phyloP scores from a whole-genome alignment of 2,888 invertebrate genomes.

The Pseudococcus jackbeardsleyi region DNA sequence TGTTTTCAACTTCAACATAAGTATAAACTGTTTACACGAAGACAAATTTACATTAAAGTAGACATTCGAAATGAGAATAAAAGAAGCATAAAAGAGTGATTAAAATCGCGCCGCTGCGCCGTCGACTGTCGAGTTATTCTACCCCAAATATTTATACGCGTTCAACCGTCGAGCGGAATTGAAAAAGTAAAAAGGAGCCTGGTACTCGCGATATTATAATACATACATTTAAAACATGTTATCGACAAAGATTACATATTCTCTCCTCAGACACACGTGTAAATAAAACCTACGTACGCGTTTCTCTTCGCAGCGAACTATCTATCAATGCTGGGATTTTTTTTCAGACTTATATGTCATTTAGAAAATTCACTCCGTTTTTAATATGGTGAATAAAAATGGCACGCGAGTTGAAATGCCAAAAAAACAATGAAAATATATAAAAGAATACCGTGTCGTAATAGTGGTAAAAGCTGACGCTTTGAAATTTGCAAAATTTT shows the following conservation, averaged over 20 bases:
- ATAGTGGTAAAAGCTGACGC: not conserved
- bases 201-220: not conserved
- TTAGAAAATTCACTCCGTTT: not conserved
- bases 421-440: conserved; percentile 5
- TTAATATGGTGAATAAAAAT: not conserved
- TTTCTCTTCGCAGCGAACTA: not conserved
- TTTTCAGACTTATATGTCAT: not conserved
- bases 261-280: not conserved
- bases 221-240: not conserved
- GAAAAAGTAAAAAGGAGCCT: not conserved
- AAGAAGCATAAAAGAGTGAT: not conserved
- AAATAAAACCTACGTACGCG: not conserved
- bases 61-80: not conserved
- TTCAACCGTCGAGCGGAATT: not conserved
- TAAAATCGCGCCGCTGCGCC: not conserved
- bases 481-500: conserved; percentile 25
- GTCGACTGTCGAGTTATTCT: not conserved
- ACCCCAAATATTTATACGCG: not conserved
- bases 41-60: conserved; percentile 2
- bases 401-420: not conserved
- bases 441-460: not conserved
- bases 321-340: not conserved
- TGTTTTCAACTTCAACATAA: not conserved
- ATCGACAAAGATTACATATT: not conserved
- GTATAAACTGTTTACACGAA: not conserved